phyloP scores from a whole-genome alignment of 2,888 invertebrate genomes.

The Ceramica pisi region DNA sequence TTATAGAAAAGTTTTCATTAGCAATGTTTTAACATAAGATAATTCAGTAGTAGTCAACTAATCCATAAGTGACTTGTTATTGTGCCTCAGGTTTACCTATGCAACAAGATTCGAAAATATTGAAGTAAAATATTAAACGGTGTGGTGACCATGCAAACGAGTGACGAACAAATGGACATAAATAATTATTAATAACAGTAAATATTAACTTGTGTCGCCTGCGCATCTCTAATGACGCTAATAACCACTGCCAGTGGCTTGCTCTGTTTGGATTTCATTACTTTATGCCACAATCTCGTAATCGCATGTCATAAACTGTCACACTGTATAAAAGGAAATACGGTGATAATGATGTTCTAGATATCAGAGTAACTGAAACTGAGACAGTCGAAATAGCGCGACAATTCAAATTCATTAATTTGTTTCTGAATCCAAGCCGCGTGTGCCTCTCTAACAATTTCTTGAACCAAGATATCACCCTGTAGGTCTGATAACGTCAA shows the following conservation, averaged over 20 bases:
- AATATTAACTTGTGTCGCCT: constrained; percentile 58
- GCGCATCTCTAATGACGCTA: constrained; percentile 58
- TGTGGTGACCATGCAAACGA: constrained; percentile 42
- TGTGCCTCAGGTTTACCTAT: constrained; percentile 5
- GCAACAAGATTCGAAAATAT: constrained; percentile 49
- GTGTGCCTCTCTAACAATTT: constrained; percentile 7
- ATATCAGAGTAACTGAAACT: constrained; percentile 35
- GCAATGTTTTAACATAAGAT: no score
- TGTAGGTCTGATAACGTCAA: constrained; percentile 79
- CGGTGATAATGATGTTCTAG: constrained; percentile 26
- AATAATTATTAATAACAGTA: constrained; percentile 65
- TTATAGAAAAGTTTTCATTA: no score
- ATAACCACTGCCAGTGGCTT: constrained; percentile 56
- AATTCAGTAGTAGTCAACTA: neutral
- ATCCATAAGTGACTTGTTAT: constrained; percentile 5
- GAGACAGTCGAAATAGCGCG: constrained; percentile 9
- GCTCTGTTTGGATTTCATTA: constrained; percentile 61
- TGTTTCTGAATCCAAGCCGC: neutral
- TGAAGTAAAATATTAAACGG: constrained; percentile 54
- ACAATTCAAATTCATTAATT: constrained; percentile 8
- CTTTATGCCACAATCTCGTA: constrained; percentile 60
- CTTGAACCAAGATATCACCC: constrained; percentile 70
- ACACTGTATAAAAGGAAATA: constrained; percentile 59
- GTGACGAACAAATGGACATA: constrained; percentile 65
- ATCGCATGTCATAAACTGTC: constrained; percentile 64